Base-by-base conservation (phyloP, 92 coral and sea anemone genomes). In the Palythoa heliodiscus region DNA sequence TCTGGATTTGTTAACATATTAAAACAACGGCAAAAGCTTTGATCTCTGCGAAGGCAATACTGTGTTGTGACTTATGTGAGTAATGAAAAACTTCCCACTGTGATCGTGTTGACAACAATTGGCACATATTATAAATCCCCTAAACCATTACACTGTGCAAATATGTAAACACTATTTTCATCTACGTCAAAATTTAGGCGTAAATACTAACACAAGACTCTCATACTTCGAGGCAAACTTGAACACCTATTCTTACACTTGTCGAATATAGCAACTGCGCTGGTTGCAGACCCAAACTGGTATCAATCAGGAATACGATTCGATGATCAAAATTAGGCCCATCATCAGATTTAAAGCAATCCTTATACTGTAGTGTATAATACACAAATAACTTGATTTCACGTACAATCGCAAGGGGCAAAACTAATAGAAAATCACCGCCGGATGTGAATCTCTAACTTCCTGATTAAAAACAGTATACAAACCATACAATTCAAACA, bases 371-470 rank as follows among this genome's bases (percentile, higher is more conserved):
- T 43, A 5, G 50, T 43, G 50, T 43, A 43, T 43, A 43, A 43
- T 43, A 43, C 4, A 43, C 50, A 14, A 52, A 50, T 58, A 58
- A 22, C 52, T 78, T 60, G 83, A 35, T 57, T 60, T 78, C 71
- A 69, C 58, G 70, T 37, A 19, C 11, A 19, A 63, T 63, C 2
- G 22, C 25, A n/a, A 80, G 55, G n/a, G 39, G 29, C 58, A 20
- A 47, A 40, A 43, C 3, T 66, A 73, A 47, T 29, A 43, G 47
- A 57, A 80, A 66, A 80, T 67, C 43, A 22, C 84, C 70, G 84
- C 74, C 84, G 84, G 84, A 80, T 80, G 74, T 80, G n/a, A 24
- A 15, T 5, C 12, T 43, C 55, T 20, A 29, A 80, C 84, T 80
- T 80, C 84, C 84, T 80, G 84, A 70, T 63, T 63, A 38, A 15